These are phyloP conservation scores for Sula dactylatra DNA, from an alignment of 2,113 vertebrate genomes.

Conservation along the genomic window DNA sequence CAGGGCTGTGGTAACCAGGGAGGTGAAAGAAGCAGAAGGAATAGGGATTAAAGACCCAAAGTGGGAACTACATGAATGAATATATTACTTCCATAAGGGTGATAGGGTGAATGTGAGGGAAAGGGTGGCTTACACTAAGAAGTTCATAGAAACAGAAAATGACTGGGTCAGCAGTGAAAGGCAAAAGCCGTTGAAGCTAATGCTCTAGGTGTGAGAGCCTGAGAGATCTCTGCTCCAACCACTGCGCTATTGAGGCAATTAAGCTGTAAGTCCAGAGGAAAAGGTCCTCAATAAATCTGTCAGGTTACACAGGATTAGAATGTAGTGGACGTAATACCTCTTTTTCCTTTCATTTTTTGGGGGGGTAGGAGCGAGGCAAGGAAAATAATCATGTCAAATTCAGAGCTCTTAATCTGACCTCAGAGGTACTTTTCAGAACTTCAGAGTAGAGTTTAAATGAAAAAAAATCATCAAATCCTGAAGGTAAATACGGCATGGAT, in stretches of 20 bases:
- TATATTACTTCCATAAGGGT: background rate
- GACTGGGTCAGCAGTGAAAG: background rate
- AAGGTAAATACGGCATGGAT: constrained; percentile 24
- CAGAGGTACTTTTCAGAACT: constrained; percentile 10
- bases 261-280: background rate
- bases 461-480: background rate
- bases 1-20: background rate
- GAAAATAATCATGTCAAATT: constrained; percentile 26
- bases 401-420: background rate
- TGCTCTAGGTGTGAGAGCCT: background rate
- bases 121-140: background rate
- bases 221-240: background rate
- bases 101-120: background rate
- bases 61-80: background rate
- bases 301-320: background rate
- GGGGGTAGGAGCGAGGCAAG: background rate
- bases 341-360: background rate
- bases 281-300: constrained; percentile 23
- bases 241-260: background rate
- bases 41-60: background rate
- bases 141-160: background rate
- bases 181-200: background rate
- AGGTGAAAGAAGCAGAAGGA: background rate
- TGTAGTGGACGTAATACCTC: background rate
- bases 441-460: constrained; percentile 34